Evolutionary conservation across 2,797 vertebrate genomes (phyloP), one percentile per base, ranked within the genome.

Genomic region (Percopsis omiscomaycus): DNA sequence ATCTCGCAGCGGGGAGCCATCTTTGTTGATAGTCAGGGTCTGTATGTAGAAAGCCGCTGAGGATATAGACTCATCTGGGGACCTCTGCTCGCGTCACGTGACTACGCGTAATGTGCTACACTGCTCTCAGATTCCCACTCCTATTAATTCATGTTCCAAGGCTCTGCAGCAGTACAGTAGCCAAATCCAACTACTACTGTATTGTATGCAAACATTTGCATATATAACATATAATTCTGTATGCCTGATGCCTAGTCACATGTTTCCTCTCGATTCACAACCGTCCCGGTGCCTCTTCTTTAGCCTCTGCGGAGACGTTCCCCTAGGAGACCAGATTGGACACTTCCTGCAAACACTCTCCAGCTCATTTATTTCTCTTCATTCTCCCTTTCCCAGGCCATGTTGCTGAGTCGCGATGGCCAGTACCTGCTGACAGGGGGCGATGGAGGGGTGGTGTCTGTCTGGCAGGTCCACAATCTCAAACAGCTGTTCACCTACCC

Each of bases 381-480:
- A 5, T 5, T 5, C 6, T 16, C 15, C 45, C 49, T 11, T 22
- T 30, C 8, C 0, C 74, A 99, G 98, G 96, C 98, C 52, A 95
- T 98, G 77, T 91, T 94, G 13, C 89, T 99, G 74, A 99, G 96
- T 70, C 94, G 94, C 10, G 97, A 99, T 1, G 98, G 98, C 6
- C 97, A 99, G 89, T 99, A 98, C 69, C 89, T 99, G 84, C 93
- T 99, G 60, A 95, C 94, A 0, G 98, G 98, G 1, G 97, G 98
- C 11, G 97, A 99, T 66, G 91, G 87, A 0, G 97, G 97, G 0
- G 91, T 98, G 3, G 88, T 99, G 48, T 92, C 92, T 51, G 93
- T 99, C 15, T 95, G 96, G 95, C 95, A 95, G 88, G 91, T 94
- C 74, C 94, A 94, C 52, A 84, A 97, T 87, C 90, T 99, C 82